Evolutionary conservation across 2,888 invertebrate genomes (phyloP), one percentile per base, ranked within the genome.

Genomic region (Ligdia adustata): DNA sequence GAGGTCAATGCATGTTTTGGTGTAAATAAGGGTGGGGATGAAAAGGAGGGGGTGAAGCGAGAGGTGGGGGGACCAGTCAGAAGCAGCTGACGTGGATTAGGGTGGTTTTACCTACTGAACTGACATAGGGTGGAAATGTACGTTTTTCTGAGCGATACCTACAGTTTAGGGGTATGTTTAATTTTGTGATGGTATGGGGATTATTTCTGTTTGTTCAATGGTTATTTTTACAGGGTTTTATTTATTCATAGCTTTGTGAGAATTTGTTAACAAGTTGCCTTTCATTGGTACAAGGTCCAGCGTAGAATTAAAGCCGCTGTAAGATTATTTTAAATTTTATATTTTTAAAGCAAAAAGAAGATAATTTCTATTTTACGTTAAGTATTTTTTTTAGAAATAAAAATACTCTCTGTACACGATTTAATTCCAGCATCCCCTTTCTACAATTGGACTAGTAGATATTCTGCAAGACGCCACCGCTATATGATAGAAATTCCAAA

Each of bases 11-110:
- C 57, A 49, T 64, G 64, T 64, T 63, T 55, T 57, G 66, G 67
- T 62, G 75, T 77, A 77, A 76, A 77, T 78, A 76, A 69, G 80
- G 80, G 82, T 76, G 73, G 73, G 70, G 59, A 52, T 60, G 71
- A 69, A 64, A 60, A 55, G 51, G 22, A 22, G 22, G 22, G 22
- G 18, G 4, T 4, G 18, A 18, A 6, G n/a, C n/a, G 4, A 18
- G 66, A 61, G 49, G 70, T 66, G 70, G 66, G 69, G 74, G 72
- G 75, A 79, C 85, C 88, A 88, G 88, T 90, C 89, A 87, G 57
- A 67, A 80, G 79, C 89, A 90, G 89, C 89, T 89, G 89, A 90
- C 89, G 81, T 65, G 85, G 82, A 85, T 87, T 85, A 86, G 75
- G 87, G 85, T 77, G 83, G 79, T 82, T 82, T 80, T 85, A 84